These are phyloP conservation scores for Trissolcus japonicus DNA, from an alignment of 2,888 invertebrate genomes.

Conservation along the genomic window DNA sequence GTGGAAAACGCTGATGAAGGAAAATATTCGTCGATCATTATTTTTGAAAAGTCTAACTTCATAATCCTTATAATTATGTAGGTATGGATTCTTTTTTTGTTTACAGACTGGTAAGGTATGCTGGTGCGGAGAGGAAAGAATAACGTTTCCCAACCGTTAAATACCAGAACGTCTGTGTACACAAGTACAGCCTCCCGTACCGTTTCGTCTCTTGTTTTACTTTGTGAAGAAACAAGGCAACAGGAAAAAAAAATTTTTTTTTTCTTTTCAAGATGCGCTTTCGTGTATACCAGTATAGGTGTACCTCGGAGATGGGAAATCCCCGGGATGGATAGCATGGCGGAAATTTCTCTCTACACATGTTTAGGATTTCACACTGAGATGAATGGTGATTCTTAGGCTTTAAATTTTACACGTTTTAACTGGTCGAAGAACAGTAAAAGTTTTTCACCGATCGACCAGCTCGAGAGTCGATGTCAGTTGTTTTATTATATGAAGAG, in stretches of 20 bases:
- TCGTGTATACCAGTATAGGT: neutral
- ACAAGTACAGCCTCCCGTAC: conserved; percentile 18
- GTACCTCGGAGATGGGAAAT: conserved; percentile 8
- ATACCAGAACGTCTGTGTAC: conserved; percentile 17
- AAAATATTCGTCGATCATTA: conserved; percentile 33
- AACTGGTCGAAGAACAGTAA: neutral
- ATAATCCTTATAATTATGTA: conserved; percentile 40
- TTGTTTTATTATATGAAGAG: neutral
- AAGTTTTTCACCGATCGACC: neutral
- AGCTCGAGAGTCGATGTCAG: neutral
- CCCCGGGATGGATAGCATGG: conserved; percentile 1
- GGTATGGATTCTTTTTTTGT: conserved; percentile 13
- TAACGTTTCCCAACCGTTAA: conserved; percentile 9
- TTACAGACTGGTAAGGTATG: conserved; percentile 11
- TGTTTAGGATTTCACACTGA: conserved; percentile 25
- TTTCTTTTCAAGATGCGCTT: neutral
- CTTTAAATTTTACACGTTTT: conserved; percentile 2
- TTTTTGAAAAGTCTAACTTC: conserved; percentile 34
- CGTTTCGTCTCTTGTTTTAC: conserved; percentile 16
- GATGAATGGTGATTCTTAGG: conserved; percentile 1
- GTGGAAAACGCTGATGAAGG: conserved; percentile 8
- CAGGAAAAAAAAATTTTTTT: conserved; percentile 1
- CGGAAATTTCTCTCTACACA: conserved; percentile 3
- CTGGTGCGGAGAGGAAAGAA: conserved; percentile 10
- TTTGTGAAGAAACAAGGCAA: conserved; percentile 17